phyloP scores from a whole-genome alignment of 2,888 invertebrate genomes.

The Dyspetes luteomarginatus region DNA sequence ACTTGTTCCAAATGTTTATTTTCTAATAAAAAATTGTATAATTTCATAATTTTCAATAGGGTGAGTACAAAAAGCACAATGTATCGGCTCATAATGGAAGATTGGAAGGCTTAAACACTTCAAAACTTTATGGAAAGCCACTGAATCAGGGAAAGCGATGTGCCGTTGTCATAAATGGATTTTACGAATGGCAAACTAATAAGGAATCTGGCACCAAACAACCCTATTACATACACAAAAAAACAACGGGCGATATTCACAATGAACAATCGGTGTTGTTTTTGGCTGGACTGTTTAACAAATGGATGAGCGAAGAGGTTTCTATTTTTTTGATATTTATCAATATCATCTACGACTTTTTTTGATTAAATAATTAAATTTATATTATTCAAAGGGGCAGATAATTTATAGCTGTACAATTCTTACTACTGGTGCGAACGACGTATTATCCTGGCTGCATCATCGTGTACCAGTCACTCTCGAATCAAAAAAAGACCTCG shows the following conservation, averaged over 20 bases:
- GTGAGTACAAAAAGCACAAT: conserved; percentile 87
- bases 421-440: conserved; percentile 90
- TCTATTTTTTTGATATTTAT: not conserved
- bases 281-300: conserved; percentile 91
- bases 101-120: conserved; percentile 88
- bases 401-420: conserved; percentile 90
- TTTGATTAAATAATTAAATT: not conserved
- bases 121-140: conserved; percentile 88
- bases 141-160: conserved; percentile 90
- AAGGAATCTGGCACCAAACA: conserved; percentile 86
- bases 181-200: conserved; percentile 89
- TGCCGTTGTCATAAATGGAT: conserved; percentile 91
- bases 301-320: conserved; percentile 86
- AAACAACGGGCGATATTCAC: conserved; percentile 85
- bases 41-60: conserved; percentile 82
- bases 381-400: conserved; percentile 80
- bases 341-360: not conserved
- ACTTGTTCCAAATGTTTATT: too few species aligned
- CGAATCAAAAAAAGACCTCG: conserved; percentile 87
- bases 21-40: not conserved
- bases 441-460: conserved; percentile 89
- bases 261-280: conserved; percentile 87
- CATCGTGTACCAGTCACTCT: conserved; percentile 93
- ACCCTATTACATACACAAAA: conserved; percentile 90
- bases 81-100: conserved; percentile 92